Percentiles rank a stretch among this genome's conserved stretches.
These are phyloP conservation scores for Nymphalis c-album DNA, from an alignment of 2,888 invertebrate species.

Conservation along the genomic window DNA sequence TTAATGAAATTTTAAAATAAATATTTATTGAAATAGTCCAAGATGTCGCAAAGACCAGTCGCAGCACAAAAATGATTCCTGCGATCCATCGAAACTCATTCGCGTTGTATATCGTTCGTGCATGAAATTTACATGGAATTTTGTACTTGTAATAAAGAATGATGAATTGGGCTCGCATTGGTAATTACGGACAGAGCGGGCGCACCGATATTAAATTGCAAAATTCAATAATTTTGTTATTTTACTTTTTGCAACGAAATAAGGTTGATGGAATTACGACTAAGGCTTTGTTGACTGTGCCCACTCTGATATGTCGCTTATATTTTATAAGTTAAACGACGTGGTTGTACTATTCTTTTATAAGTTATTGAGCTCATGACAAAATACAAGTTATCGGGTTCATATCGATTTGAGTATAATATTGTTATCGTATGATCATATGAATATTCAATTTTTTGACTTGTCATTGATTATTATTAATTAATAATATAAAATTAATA, in stretches of 20 bases:
- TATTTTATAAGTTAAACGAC: too few species aligned
- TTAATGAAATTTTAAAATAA: too few species aligned
- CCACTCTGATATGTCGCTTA: not conserved
- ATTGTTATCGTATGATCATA: too few species aligned
- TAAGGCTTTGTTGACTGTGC: slow-evolving; percentile 15
- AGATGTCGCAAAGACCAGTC: slow-evolving; percentile 16
- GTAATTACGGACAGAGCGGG: slow-evolving; percentile 75
- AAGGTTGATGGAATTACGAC: slow-evolving; percentile 41
- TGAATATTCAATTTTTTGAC: too few species aligned
- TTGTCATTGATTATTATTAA: too few species aligned
- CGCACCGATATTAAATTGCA: slow-evolving; percentile 71
- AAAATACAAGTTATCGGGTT: too few species aligned
- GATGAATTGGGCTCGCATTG: slow-evolving; percentile 79
- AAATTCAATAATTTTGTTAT: slow-evolving; percentile 77
- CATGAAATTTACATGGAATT: slow-evolving; percentile 80
- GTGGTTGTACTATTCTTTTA: too few species aligned
- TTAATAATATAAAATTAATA: too few species aligned
- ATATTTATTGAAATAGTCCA: not conserved
- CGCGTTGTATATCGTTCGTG: slow-evolving; percentile 60
- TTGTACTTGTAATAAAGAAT: slow-evolving; percentile 80
- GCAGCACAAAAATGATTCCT: slow-evolving; percentile 56
- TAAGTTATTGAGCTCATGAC: too few species aligned
- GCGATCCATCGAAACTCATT: slow-evolving; percentile 72
- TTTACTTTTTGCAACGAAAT: slow-evolving; percentile 43
- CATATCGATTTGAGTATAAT: too few species aligned